Percentiles rank a stretch among this genome's conserved stretches.
phyloP scores from a whole-genome alignment of 2,113 vertebrate genomes.

The Centropus bengalensis region DNA sequence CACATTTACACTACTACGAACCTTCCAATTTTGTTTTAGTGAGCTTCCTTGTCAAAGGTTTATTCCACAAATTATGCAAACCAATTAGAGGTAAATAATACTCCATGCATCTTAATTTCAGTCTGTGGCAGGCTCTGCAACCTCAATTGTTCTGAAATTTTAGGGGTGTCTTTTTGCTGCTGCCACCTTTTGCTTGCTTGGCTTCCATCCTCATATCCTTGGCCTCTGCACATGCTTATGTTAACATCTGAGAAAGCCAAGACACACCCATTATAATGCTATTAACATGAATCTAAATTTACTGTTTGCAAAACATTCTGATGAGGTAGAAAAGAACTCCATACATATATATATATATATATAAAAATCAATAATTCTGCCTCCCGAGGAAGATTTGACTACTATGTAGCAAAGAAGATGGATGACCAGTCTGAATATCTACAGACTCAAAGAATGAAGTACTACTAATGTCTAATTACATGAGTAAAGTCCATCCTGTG shows the following conservation, averaged over 20 bases:
- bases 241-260: not conserved
- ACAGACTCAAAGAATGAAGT: not conserved
- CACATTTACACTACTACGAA: conserved; percentile 50
- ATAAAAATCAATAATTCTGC: not conserved
- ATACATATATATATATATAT: too few relatives aligned
- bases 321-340: not conserved
- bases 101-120: not conserved
- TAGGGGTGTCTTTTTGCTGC: not conserved
- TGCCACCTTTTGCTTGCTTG: not conserved
- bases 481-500: not conserved
- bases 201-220: not conserved
- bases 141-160: not conserved
- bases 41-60: conserved; percentile 57
- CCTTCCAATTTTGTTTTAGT: conserved; percentile 69
- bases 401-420: not conserved
- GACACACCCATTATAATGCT: not conserved
- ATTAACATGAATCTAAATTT: not conserved
- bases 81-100: conserved; percentile 30
- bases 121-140: not conserved
- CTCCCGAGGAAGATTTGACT: not conserved
- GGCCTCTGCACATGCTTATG: not conserved
- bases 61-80: conserved; percentile 65
- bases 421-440: not conserved
- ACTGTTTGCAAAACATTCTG: not conserved
- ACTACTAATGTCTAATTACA: not conserved